Evolutionary conservation across 1,140 invertebrate species (phyloP).

Genomic region (Drosophila sucinea): DNA sequence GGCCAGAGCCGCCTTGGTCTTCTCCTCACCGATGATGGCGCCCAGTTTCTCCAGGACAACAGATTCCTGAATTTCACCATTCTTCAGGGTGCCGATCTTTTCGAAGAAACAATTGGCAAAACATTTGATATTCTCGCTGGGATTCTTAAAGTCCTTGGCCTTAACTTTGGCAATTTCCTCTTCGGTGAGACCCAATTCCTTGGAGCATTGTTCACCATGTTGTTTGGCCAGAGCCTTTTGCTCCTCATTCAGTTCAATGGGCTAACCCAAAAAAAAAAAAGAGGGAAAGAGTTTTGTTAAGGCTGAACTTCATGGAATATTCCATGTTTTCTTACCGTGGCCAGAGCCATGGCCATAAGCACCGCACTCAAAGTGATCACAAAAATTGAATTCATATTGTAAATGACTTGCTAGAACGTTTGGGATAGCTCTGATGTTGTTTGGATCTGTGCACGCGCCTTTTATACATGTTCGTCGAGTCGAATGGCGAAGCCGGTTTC

Average conservation of each 20-base stretch:
- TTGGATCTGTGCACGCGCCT: constrained; percentile 10
- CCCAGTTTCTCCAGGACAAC: constrained; percentile 61
- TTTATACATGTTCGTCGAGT: constrained; percentile 50
- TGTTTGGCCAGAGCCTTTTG: constrained; percentile 63
- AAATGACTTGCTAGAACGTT: constrained; percentile 58
- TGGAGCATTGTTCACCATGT: constrained; percentile 52
- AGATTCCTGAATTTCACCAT: constrained; percentile 54
- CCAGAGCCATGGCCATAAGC: constrained; percentile 55
- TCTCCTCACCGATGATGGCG: constrained; percentile 63
- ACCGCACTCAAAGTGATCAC: constrained; percentile 63
- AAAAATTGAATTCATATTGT: constrained; percentile 63
- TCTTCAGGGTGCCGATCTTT: constrained; percentile 62
- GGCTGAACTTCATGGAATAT: background rate
- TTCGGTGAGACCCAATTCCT: constrained; percentile 57
- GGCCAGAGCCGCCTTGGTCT: constrained; percentile 56
- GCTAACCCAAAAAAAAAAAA: constrained; percentile 12
- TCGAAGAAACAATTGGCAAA: constrained; percentile 76
- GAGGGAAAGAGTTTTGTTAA: too few relatives aligned
- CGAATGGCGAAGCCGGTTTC: constrained; percentile 59
- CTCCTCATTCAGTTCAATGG: constrained; percentile 59
- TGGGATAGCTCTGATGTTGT: constrained; percentile 57
- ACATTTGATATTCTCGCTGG: constrained; percentile 72
- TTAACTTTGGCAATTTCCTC: constrained; percentile 62
- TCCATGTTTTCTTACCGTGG: constrained; percentile 46
- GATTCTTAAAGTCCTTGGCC: constrained; percentile 62